These are phyloP conservation scores for Drosophila austrosaltans DNA, from an alignment of 2,888 invertebrate species.

Conservation along the genomic window DNA sequence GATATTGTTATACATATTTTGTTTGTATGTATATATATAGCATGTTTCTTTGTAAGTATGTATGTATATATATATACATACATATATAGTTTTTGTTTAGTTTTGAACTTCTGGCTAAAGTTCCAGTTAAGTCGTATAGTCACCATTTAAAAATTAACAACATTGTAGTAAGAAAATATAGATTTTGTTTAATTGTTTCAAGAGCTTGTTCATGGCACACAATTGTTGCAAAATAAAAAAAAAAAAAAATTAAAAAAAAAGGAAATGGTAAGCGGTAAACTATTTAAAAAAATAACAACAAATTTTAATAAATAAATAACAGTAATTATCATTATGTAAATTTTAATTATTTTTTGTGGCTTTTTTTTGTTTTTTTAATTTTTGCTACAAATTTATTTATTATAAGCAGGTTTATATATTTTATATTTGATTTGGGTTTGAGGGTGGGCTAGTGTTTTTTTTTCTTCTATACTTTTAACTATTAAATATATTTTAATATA, in stretches of 20 bases:
- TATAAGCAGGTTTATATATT: conserved; percentile 13
- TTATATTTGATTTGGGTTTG: conserved; percentile 21
- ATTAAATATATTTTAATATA: conserved; percentile 41
- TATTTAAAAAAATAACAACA: conserved; percentile 2
- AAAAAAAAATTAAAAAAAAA: conserved; percentile 5
- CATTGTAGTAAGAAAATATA: conserved; percentile 17
- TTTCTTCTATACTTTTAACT: conserved; percentile 11
- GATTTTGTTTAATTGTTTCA: conserved; percentile 17
- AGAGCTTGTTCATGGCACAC: conserved; percentile 55
- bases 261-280: conserved; percentile 18
- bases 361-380: neutral
- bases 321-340: conserved; percentile 22
- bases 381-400: conserved; percentile 28
- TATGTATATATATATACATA: neutral
- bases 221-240: conserved; percentile 12
- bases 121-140: conserved; percentile 10
- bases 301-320: conserved; percentile 15
- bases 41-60: conserved; percentile 5
- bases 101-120: neutral
- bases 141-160: conserved; percentile 13
- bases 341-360: conserved; percentile 26
- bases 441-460: conserved; percentile 63
- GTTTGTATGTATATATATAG: conserved; percentile 12
- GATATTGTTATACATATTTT: neutral
- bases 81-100: neutral